Evolutionary conservation across 2,888 invertebrate genomes (phyloP).

Genomic region (Machimus rusticus): DNA sequence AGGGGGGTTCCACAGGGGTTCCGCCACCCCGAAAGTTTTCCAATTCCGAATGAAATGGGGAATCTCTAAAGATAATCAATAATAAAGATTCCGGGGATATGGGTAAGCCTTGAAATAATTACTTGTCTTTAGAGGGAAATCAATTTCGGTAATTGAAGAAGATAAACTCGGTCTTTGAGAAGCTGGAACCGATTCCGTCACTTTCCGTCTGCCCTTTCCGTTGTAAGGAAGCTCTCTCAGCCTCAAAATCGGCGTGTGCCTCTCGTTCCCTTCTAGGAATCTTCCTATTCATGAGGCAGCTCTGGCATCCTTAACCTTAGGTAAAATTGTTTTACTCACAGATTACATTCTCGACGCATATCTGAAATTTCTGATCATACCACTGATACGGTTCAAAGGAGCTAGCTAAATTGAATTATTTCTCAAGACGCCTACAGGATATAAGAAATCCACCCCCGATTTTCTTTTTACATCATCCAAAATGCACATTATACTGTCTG

Average conservation of each 20-base stretch:
- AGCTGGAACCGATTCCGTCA: background rate
- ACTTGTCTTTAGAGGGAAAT: slow-evolving; percentile 36
- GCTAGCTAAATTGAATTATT: slow-evolving; percentile 23
- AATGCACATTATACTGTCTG: background rate
- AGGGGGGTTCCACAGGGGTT: background rate
- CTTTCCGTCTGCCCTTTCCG: background rate
- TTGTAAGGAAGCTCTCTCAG: background rate
- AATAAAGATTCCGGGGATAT: background rate
- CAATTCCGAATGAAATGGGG: slow-evolving; percentile 4
- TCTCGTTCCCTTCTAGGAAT: background rate
- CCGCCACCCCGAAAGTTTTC: background rate
- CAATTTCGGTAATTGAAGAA: slow-evolving; percentile 31
- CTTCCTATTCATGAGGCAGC: background rate
- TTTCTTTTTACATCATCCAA: background rate
- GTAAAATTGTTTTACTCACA: background rate
- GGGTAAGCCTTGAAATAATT: slow-evolving; percentile 30
- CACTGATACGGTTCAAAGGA: background rate
- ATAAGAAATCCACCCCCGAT: background rate
- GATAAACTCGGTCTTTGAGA: slow-evolving; percentile 5
- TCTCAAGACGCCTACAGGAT: background rate
- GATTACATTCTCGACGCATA: slow-evolving; percentile 21
- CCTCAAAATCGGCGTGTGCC: background rate
- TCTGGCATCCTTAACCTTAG: background rate
- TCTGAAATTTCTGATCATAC: background rate
- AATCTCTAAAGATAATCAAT: slow-evolving; percentile 18